A percentile compares a stretch with the other conserved stretches of the same genome.
Conservation (phyloP, 2,888 invertebrate genomes). For the Hypselothyrea guttata region DNA sequence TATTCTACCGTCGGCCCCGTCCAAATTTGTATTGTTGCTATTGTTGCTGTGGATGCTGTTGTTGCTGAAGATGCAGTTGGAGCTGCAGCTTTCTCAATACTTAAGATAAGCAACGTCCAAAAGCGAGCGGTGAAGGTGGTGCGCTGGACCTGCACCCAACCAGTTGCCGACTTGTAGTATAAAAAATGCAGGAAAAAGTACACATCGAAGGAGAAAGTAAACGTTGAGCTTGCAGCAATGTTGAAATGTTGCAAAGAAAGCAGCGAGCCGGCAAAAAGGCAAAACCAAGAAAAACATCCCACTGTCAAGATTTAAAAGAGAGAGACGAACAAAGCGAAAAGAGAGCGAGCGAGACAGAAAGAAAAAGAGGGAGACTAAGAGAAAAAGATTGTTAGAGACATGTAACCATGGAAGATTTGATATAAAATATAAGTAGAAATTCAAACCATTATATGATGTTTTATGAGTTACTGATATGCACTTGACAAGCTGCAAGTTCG, state of each 20-base stretch:
- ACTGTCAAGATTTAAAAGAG: slow-evolving; percentile 14
- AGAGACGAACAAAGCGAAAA: slow-evolving; percentile 6
- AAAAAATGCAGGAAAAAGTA: slow-evolving; percentile 74
- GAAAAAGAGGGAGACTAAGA: no score
- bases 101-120: slow-evolving; percentile 73
- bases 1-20: no score
- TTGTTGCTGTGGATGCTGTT: slow-evolving; percentile 27
- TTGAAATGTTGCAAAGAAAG: slow-evolving; percentile 75
- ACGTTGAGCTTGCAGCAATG: slow-evolving; percentile 71
- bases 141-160: slow-evolving; percentile 60
- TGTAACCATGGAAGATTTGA: no score
- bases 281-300: slow-evolving; percentile 27
- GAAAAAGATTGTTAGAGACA: no score
- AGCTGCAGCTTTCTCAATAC: slow-evolving; percentile 55
- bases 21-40: no score
- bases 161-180: slow-evolving; percentile 58
- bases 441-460: no score
- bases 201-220: slow-evolving; percentile 76
- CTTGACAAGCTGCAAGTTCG: no score
- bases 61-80: slow-evolving; percentile 59
- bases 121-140: slow-evolving; percentile 70
- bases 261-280: slow-evolving; percentile 53
- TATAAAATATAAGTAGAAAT: no score
- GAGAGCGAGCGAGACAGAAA: no score
- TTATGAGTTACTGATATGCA: no score